These are phyloP conservation scores for Clarias macrocephalus DNA, from an alignment of 2,113 vertebrate genomes.

Conservation along the genomic window DNA sequence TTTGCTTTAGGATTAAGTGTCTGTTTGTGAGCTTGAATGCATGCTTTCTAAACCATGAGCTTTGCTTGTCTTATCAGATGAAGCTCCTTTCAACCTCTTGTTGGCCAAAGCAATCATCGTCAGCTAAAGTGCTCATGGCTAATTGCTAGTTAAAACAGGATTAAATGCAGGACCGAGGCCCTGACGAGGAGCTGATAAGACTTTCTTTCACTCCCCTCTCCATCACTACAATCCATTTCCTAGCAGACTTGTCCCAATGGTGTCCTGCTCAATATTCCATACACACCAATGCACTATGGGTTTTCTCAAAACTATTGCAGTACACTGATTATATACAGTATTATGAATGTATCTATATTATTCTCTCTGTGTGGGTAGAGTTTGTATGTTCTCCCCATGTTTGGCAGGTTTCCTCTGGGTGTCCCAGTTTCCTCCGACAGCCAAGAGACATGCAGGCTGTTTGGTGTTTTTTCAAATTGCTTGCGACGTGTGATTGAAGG, in stretches of 20 bases:
- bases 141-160: slow-evolving; percentile 63
- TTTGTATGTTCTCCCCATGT: too few relatives aligned
- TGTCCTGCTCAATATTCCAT: neutral
- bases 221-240: slow-evolving; percentile 26
- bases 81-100: slow-evolving; percentile 19
- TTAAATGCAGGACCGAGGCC: slow-evolving; percentile 47
- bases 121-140: slow-evolving; percentile 49
- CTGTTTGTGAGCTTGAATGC: neutral
- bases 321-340: neutral
- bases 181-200: slow-evolving; percentile 57
- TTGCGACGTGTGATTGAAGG: too few relatives aligned
- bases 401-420: too few relatives aligned
- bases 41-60: neutral
- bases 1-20: slow-evolving; percentile 25
- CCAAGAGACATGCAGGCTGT: too few relatives aligned
- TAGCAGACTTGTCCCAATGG: slow-evolving; percentile 8
- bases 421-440: too few relatives aligned
- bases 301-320: neutral
- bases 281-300: neutral
- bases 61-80: slow-evolving; percentile 36
- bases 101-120: slow-evolving; percentile 59
- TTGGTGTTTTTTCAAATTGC: too few relatives aligned
- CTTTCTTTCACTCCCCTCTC: slow-evolving; percentile 31
- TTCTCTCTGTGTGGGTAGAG: neutral
- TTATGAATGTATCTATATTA: neutral